Base-by-base conservation (phyloP, 2,888 invertebrate species). In the Nysson spinosus region DNA sequence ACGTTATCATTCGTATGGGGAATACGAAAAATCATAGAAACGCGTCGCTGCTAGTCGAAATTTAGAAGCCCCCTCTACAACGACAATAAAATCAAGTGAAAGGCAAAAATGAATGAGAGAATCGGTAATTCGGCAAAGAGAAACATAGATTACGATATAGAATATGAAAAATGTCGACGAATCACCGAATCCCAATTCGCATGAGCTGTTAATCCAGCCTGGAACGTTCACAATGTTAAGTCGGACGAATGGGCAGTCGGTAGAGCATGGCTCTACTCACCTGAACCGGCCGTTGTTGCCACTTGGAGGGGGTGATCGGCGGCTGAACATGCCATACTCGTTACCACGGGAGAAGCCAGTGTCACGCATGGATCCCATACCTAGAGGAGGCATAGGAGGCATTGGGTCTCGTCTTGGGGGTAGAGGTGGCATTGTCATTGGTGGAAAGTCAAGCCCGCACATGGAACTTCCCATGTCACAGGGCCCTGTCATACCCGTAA, bases 251-350 rank as follows among this genome's bases (percentile, higher is more conserved):
- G 78, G 77, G 72, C 77, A 69, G 67, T 69, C 69, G 64, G 65
- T 72, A 65, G 49, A n/a, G n/a, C 52, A 55, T 62, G 61, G 50
- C 57, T 75, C 66, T 77, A 85, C 85, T 87, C 80, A 87, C 87
- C 87, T 87, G 81, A 87, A 87, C 78, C 87, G 78, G 69, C 86
- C 85, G 72, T 85, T 87, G 76, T 84, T 87, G 68, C 85, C 86
- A 66, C 84, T 85, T 44, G 87, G 87, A 52, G 94, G 93, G 77
- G 95, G 94, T 76, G 94, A 94, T 80, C 95, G 90, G 74, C 95
- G 91, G 88, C 94, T 95, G 89, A 94, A 95, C 93, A 95, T 94
- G 78, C 92, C 91, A 87, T 95, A 94, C 86, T 95, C 91, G 80
- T 89, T 87, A 26, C 89, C 87, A 55, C 90, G 89, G 89, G 92